A percentile compares a stretch with the other conserved stretches of the same genome.
phyloP scores from a whole-genome alignment of 2,888 invertebrate genomes.

The Drosophila anomelani region DNA sequence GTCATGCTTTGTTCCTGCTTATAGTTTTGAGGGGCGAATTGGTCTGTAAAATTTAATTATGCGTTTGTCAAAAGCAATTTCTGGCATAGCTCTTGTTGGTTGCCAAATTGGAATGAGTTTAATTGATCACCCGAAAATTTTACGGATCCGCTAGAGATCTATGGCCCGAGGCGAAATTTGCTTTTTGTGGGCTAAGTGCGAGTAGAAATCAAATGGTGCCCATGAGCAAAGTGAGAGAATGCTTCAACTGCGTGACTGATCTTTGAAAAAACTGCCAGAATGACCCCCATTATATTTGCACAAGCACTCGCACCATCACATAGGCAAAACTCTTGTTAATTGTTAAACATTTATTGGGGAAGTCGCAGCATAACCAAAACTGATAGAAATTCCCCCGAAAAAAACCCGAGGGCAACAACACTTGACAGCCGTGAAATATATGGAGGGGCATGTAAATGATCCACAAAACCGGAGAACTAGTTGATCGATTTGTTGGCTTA shows the following conservation, averaged over 20 bases:
- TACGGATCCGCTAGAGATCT: conserved; percentile 27
- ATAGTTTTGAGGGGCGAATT: conserved; percentile 13
- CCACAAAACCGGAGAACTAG: conserved; percentile 41
- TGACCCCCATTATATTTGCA: conserved; percentile 39
- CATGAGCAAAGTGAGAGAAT: conserved; percentile 51
- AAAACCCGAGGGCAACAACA: conserved; percentile 28
- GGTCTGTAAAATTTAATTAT: conserved; percentile 35
- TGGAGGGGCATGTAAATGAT: conserved; percentile 30
- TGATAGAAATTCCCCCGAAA: conserved; percentile 3
- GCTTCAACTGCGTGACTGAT: conserved; percentile 50
- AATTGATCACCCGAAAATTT: conserved; percentile 42
- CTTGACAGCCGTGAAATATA: conserved; percentile 50
- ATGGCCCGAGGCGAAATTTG: conserved; percentile 20
- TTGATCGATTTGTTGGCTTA: conserved; percentile 48
- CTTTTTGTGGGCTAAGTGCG: conserved; percentile 36
- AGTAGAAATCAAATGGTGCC: conserved; percentile 54
- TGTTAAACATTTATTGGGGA: conserved; percentile 41
- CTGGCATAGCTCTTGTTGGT: not conserved
- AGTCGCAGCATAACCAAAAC: conserved; percentile 36
- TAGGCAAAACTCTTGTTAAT: conserved; percentile 3
- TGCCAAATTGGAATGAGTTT: conserved; percentile 35
- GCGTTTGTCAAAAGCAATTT: conserved; percentile 40
- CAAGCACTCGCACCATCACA: conserved; percentile 15
- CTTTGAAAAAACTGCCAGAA: conserved; percentile 9
- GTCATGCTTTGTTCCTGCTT: conserved; percentile 1